These are phyloP conservation scores for Crypturellus undulatus DNA, from an alignment of 2,113 vertebrate genomes.

Conservation along the genomic window DNA sequence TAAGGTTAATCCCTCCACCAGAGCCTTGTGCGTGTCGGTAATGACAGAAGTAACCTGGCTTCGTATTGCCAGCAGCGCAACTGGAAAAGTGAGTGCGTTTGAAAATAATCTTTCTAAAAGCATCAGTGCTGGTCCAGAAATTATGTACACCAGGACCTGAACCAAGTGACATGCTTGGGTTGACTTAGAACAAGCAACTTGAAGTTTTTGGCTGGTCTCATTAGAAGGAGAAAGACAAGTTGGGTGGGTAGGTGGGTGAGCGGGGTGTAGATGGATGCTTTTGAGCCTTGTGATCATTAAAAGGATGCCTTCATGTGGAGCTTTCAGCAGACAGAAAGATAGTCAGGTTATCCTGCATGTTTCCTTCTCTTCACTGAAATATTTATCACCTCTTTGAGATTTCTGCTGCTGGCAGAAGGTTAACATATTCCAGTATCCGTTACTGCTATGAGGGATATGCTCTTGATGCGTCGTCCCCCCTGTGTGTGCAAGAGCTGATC, in stretches of 20 bases:
- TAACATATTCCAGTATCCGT: neutral
- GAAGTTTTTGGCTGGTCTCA: neutral
- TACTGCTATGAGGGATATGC: neutral
- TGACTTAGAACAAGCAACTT: neutral
- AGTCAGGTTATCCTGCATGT: neutral
- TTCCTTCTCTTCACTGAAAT: neutral
- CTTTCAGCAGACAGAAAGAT: neutral
- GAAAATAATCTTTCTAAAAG: neutral
- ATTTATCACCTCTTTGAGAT: neutral
- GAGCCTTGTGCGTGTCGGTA: neutral
- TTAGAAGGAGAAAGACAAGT: neutral
- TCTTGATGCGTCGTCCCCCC: neutral
- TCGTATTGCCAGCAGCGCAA: neutral
- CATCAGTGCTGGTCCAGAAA: neutral
- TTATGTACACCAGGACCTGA: neutral
- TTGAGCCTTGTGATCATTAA: neutral
- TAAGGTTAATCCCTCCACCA: neutral
- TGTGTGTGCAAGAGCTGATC: neutral
- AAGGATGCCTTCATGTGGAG: neutral
- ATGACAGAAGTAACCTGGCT: neutral
- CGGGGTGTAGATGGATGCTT: neutral
- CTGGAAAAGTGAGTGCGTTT: neutral
- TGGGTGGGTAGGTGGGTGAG: neutral
- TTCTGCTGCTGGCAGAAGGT: neutral
- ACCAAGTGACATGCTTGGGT: neutral